Base-by-base conservation (phyloP, 2,113 vertebrate species). In the Cinclus cinclus region DNA sequence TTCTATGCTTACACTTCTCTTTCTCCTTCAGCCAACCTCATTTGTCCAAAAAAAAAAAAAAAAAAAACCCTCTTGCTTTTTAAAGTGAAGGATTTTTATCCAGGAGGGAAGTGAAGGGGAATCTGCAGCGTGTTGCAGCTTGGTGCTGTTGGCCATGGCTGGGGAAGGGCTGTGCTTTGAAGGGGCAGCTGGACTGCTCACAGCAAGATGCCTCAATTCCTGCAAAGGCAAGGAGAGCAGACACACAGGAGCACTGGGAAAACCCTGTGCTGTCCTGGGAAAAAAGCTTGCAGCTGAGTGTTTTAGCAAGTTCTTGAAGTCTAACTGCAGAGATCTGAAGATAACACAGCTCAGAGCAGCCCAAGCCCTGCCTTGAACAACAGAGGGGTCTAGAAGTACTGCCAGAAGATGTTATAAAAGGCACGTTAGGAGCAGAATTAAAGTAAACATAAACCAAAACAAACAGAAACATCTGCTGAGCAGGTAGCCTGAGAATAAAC, bases 401-500 rank as follows among this genome's bases (percentile, higher is more conserved):
- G 92, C 92, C 92, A 94, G 91, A 39, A 95, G 84, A 92, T 63
- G 53, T 85, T 67, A 15, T 87, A 95, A 95, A 95, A 95, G 87
- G 91, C 84, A 79, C 79, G 41, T 95, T 77, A 95, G 87, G 82
- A 91, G 87, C n/a, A 85, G 82, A 94, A 89, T 74, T 91, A 92
- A 95, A 94, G 82, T 28, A 58, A 94, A 77, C 84, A 62, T 9
- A 37, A 92, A 95, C 1, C 84, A 91, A 95, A 95, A 69, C 95
- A 80, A 91, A 88, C 63, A 91, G 78, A 74, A 95, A 85, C 95
- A 92, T 91, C 90, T 95, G 93, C 92, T 56, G 93, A 95, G 67
- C 91, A 95, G 94, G 94, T 96, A 96, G 87, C 93, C 70, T 80
- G 90, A 76, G 95, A 95, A 94, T 9, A 47, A 92, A 71, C 56